Evolutionary conservation across 2,797 vertebrate genomes (phyloP), one percentile per base, ranked within the genome.

Genomic region (Xenopus petersii): DNA sequence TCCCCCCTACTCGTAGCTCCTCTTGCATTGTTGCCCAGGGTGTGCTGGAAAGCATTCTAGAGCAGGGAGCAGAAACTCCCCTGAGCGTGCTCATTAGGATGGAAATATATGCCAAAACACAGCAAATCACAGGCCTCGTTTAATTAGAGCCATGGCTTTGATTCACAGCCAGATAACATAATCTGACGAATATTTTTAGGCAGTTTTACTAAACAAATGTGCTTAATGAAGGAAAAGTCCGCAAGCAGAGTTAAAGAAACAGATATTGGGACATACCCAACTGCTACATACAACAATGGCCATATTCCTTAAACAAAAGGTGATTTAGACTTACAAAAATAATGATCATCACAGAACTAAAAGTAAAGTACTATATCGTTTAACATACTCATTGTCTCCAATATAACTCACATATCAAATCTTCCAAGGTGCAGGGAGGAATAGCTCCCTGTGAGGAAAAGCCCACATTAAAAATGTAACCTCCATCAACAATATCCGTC

Each of bases 121-220:
- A 89, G 91, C 90, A 90, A 92, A 79, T 91, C 87, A 24, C 36
- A 83, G 87, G 89, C 86, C 84, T n/a, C 75, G 83, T 86, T 91
- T 92, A 91, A 92, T 93, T 89, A 93, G 89, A 89, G 85, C 81
- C 48, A 85, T 75, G 85, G 90, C 85, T 89, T 89, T 88, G 83
- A 84, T 85, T 88, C 80, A 70, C 84, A 74, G 83, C 84, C 81
- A 83, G 65, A 76, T 79, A 81, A 56, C 84, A 89, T 87, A 87
- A 85, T 81, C 83, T 75, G 75, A 0, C 16, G 81, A 91, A 89
- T 92, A 93, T 90, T 92, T 93, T 92, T 89, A 92, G 90, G 84
- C 85, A 83, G 86, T 89, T 91, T 91, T 85, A 89, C 89, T 88
- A 92, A 92, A 92, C 91, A 91, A 91, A 91, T 87, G 89, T 87